These are phyloP conservation scores for Ochropleura plecta DNA, from an alignment of 2,888 invertebrate species.

Conservation along the genomic window DNA sequence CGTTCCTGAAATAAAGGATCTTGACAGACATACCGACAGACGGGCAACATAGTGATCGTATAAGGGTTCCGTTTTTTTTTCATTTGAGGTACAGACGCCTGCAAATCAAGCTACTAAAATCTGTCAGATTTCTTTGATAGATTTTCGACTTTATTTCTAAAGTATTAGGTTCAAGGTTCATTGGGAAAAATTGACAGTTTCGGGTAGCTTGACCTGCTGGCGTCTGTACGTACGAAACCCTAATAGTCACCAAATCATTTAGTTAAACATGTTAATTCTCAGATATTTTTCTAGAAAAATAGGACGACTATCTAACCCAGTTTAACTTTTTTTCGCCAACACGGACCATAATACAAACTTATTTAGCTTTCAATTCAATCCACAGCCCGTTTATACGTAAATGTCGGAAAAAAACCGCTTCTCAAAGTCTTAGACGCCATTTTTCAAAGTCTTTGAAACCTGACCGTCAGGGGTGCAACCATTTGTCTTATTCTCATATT, in stretches of 20 bases:
- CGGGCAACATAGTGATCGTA: too few relatives aligned
- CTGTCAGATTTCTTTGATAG: too few relatives aligned
- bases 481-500: constrained; percentile 83
- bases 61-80: too few relatives aligned
- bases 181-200: too few relatives aligned
- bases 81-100: too few relatives aligned
- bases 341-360: constrained; percentile 28
- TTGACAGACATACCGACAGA: too few relatives aligned
- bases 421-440: constrained; percentile 65
- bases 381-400: constrained; percentile 37
- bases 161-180: too few relatives aligned
- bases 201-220: too few relatives aligned
- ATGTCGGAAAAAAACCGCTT: constrained; percentile 54
- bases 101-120: too few relatives aligned
- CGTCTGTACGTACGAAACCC: too few relatives aligned
- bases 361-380: constrained; percentile 56
- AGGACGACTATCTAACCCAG: background rate
- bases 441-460: constrained; percentile 77
- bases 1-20: too few relatives aligned
- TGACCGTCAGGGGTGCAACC: constrained; percentile 71
- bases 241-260: background rate
- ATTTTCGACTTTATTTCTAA: too few relatives aligned
- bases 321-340: constrained; percentile 17
- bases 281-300: background rate
- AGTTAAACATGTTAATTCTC: background rate